These are phyloP conservation scores for Planococcus citri DNA, from an alignment of 1,140 invertebrate species.

Conservation along the genomic window DNA sequence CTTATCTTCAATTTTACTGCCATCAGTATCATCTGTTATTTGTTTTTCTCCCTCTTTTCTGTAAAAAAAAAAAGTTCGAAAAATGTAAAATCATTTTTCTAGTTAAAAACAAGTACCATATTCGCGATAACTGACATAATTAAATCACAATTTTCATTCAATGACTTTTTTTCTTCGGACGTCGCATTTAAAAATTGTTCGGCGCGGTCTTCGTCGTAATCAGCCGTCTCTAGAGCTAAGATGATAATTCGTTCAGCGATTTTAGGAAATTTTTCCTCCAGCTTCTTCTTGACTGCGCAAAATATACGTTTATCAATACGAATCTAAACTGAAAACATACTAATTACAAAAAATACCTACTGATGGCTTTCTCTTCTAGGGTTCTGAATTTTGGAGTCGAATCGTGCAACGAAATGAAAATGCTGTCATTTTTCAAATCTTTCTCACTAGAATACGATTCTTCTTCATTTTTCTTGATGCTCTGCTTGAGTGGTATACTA, in stretches of 20 bases:
- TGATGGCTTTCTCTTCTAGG: slow-evolving; percentile 18
- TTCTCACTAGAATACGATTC: slow-evolving; percentile 15
- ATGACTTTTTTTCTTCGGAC: neutral
- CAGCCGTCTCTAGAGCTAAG: slow-evolving; percentile 74
- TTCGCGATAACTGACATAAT: neutral
- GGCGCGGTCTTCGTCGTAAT: slow-evolving; percentile 66
- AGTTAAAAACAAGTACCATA: neutral
- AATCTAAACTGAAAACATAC: neutral
- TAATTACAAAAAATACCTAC: slow-evolving; percentile 17
- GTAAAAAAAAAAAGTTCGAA: neutral
- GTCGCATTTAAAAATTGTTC: slow-evolving; percentile 30
- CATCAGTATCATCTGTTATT: neutral
- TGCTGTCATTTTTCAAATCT: slow-evolving; percentile 3
- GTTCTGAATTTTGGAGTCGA: neutral
- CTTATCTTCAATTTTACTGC: neutral
- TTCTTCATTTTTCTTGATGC: neutral
- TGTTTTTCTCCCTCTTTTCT: neutral
- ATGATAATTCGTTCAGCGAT: slow-evolving; percentile 64
- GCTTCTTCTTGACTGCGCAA: slow-evolving; percentile 52
- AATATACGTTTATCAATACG: slow-evolving; percentile 21
- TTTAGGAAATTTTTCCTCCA: slow-evolving; percentile 59
- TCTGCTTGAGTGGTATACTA: slow-evolving; percentile 41
- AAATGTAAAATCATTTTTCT: neutral
- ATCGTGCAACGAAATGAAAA: neutral
- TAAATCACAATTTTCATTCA: neutral